Conservation (phyloP, 2,888 invertebrate species). For the Falcaria lacertinaria region DNA sequence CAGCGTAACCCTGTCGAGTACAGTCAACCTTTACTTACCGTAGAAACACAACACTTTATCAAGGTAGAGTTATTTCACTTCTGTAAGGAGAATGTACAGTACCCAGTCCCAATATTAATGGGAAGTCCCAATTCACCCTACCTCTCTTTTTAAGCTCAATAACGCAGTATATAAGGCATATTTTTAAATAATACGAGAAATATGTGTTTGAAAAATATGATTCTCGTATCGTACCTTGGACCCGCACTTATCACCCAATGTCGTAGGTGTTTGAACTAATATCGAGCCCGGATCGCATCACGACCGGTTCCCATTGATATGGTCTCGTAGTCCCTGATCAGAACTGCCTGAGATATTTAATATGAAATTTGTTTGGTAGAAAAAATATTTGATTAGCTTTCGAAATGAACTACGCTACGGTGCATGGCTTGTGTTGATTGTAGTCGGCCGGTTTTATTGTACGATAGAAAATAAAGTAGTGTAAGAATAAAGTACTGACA, state of each 20-base stretch:
- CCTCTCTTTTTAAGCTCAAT: too few species aligned
- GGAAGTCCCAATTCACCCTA: too few species aligned
- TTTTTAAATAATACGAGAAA: too few species aligned
- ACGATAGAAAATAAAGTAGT: too few species aligned
- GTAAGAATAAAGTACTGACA: too few species aligned
- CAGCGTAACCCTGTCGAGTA: too few species aligned
- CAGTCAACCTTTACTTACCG: too few species aligned
- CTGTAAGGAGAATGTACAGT: too few species aligned
- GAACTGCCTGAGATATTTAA: neutral
- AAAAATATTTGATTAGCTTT: neutral
- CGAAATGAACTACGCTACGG: neutral
- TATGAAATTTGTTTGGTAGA: neutral
- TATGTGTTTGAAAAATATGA: slow-evolving; percentile 11
- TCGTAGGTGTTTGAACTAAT: slow-evolving; percentile 32
- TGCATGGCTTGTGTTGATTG: neutral
- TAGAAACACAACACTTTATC: too few species aligned
- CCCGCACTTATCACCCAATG: slow-evolving; percentile 16
- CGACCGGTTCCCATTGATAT: slow-evolving; percentile 38
- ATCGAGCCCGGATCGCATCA: slow-evolving; percentile 18
- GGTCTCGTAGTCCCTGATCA: slow-evolving; percentile 11
- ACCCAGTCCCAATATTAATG: too few species aligned
- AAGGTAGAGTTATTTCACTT: too few species aligned
- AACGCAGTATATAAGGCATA: too few species aligned
- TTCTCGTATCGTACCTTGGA: slow-evolving; percentile 17
- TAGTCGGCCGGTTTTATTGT: neutral